phyloP scores from a whole-genome alignment of 92 coral and sea anemone species.

The Paragorgia papillata region DNA sequence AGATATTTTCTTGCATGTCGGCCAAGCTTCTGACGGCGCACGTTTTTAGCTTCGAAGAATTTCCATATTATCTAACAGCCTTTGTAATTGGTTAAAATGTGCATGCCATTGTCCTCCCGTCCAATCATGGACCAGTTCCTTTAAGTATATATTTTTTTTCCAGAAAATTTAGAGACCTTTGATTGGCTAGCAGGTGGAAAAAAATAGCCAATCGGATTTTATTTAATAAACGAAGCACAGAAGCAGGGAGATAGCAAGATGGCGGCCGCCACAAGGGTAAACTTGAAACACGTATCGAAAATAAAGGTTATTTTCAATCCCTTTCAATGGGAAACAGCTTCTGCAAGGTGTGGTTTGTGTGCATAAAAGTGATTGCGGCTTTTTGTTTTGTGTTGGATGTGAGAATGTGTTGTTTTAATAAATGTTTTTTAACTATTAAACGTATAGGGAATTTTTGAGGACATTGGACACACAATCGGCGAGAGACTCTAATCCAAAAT shows the following conservation, averaged over 20 bases:
- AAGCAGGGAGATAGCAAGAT: slow-evolving; percentile 32
- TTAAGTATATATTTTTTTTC: not conserved
- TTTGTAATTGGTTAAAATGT: not conserved
- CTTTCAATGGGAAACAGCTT: slow-evolving; percentile 78
- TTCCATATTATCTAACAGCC: not conserved
- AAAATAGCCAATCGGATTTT: no score
- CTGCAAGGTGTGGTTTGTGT: slow-evolving; percentile 67
- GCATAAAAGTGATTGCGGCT: not conserved
- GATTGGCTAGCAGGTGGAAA: not conserved
- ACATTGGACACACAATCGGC: slow-evolving; percentile 75
- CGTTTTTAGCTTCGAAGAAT: no score
- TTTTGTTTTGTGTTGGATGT: not conserved
- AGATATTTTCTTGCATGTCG: no score
- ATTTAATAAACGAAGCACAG: no score
- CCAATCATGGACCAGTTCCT: not conserved
- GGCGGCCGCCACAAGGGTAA: slow-evolving; percentile 90
- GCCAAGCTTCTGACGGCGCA: no score
- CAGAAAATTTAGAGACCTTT: not conserved
- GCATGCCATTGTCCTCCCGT: not conserved
- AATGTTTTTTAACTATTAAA: not conserved
- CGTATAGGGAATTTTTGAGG: slow-evolving; percentile 77
- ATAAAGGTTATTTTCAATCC: slow-evolving; percentile 85
- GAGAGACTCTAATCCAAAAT: slow-evolving; percentile 79
- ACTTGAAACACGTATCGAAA: slow-evolving; percentile 78
- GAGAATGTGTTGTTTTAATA: no score